These are phyloP conservation scores for Watsonalla binaria DNA, from an alignment of 2,888 invertebrate genomes.

Conservation along the genomic window DNA sequence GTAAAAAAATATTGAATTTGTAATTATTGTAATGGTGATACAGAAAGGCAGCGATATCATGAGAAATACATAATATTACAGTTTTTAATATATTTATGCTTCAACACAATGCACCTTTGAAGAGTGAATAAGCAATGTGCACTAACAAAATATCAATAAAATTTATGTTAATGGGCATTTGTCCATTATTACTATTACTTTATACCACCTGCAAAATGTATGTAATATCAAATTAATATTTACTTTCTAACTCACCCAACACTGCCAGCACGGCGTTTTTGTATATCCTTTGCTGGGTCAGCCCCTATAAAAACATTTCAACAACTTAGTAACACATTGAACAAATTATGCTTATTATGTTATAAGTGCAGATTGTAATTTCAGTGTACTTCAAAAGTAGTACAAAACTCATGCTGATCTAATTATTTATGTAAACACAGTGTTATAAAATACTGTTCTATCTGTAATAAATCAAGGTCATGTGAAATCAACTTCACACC, in stretches of 20 bases:
- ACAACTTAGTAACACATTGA: not conserved
- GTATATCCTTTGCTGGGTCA: constrained; percentile 88
- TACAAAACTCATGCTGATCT: no score
- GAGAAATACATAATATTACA: no score
- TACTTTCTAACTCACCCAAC: constrained; percentile 82
- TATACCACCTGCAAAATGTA: not conserved
- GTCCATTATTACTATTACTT: constrained; percentile 1
- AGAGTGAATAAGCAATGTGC: not conserved
- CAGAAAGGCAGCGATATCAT: no score
- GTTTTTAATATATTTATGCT: no score
- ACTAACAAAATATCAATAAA: not conserved
- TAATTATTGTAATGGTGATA: no score
- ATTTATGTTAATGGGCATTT: not conserved
- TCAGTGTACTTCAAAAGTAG: no score
- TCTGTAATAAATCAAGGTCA: not conserved
- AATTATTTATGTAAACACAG: not conserved
- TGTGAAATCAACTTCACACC: not conserved
- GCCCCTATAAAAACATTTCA: constrained; percentile 78
- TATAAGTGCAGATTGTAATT: no score
- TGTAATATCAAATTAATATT: not conserved
- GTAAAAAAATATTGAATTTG: no score
- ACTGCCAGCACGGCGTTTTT: constrained; percentile 88
- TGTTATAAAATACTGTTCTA: not conserved
- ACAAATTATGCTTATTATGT: no score
- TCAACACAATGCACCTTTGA: not conserved